Conservation (phyloP, 2,113 vertebrate genomes). For the Ictidomys tridecemlineatus region DNA sequence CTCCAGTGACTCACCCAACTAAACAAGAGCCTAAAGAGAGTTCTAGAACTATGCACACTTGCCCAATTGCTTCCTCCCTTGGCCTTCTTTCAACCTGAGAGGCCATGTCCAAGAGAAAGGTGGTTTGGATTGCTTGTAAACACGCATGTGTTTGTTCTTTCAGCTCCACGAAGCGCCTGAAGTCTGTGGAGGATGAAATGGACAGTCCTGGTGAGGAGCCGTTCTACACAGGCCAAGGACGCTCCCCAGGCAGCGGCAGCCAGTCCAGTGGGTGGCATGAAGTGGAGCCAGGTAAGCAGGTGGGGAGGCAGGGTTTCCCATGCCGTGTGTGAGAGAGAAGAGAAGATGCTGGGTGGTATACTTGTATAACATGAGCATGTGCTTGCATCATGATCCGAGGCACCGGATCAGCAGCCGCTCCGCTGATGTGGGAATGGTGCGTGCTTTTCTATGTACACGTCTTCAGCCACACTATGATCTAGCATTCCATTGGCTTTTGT, state of each 20-base stretch:
- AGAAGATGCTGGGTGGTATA: background rate
- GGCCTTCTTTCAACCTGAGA: slow-evolving; percentile 42
- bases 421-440: accelerated
- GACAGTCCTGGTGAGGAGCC: slow-evolving; percentile 98
- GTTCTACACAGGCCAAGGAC: slow-evolving; percentile 97
- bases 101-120: background rate
- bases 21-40: background rate
- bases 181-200: slow-evolving; percentile 99
- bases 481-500: background rate
- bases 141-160: slow-evolving; percentile 46
- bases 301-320: accelerated
- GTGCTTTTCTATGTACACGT: accelerated
- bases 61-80: slow-evolving; percentile 8
- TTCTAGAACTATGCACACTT: background rate
- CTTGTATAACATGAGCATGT: accelerated
- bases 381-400: too few relatives aligned
- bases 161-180: slow-evolving; percentile 99
- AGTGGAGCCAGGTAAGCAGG: slow-evolving; percentile 96
- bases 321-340: accelerated
- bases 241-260: slow-evolving; percentile 96
- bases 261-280: slow-evolving; percentile 99
- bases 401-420: accelerated
- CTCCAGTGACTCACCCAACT: slow-evolving; percentile 27
- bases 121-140: background rate
- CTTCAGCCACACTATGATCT: background rate